phyloP scores from a whole-genome alignment of 2,797 vertebrate species.

The Sebastes cheni region DNA sequence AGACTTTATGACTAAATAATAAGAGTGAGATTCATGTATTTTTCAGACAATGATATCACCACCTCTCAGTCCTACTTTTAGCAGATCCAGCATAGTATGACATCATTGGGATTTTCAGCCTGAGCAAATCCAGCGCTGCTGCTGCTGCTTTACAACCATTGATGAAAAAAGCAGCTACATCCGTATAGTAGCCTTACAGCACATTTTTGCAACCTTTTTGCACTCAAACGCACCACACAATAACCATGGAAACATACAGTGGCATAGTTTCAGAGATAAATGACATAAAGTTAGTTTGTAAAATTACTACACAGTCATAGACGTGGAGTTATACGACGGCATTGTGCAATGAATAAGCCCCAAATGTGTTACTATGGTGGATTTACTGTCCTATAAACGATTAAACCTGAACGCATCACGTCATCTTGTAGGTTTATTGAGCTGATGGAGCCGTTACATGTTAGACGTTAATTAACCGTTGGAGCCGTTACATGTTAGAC shows the following conservation, averaged over 20 bases:
- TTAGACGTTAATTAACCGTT: constrained; percentile 20
- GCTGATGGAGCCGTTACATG: constrained; percentile 12
- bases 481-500: constrained; percentile 25
- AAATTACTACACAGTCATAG: constrained; percentile 10
- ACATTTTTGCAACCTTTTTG: constrained; percentile 4
- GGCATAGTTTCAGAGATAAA: not conserved
- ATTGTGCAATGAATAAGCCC: not conserved
- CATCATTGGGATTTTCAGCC: constrained; percentile 79
- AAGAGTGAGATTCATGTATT: not conserved
- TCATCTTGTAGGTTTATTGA: constrained; percentile 37
- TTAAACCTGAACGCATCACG: constrained; percentile 38
- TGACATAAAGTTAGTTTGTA: constrained; percentile 63
- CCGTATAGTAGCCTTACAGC: constrained; percentile 46
- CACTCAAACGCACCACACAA: constrained; percentile 17
- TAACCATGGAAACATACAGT: not conserved
- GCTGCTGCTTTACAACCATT: constrained; percentile 74
- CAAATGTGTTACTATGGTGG: not conserved
- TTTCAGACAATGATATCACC: constrained; percentile 36
- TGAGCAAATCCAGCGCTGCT: constrained; percentile 59
- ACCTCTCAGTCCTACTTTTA: constrained; percentile 59
- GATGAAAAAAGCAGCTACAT: constrained; percentile 71
- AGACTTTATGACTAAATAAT: constrained; percentile 1
- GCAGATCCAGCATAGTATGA: constrained; percentile 77
- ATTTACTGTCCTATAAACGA: not conserved
- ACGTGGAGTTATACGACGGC: not conserved